phyloP scores from a whole-genome alignment of 2,113 vertebrate species.

The Corydoras maculifer region DNA sequence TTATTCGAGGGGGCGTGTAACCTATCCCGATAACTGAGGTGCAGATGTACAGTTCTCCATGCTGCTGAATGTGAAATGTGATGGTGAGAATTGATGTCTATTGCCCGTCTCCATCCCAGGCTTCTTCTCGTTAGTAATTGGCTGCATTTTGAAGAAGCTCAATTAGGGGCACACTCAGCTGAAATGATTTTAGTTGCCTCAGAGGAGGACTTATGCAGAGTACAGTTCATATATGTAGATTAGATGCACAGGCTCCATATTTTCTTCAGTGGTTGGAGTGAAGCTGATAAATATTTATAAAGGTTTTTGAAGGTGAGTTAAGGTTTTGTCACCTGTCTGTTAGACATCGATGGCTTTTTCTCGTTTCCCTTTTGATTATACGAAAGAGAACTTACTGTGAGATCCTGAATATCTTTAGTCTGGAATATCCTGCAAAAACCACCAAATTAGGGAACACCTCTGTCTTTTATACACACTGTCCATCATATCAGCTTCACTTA shows the following conservation, averaged over 20 bases:
- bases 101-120: neutral
- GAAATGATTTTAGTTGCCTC: conserved; percentile 8
- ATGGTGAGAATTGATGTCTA: neutral
- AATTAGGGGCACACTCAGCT: neutral
- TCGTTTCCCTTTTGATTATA: neutral
- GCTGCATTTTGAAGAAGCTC: neutral
- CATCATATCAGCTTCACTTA: too few relatives aligned
- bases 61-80: neutral
- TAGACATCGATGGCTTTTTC: neutral
- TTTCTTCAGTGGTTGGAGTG: conserved; percentile 19
- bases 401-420: too few relatives aligned
- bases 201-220: neutral
- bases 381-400: too few relatives aligned
- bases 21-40: too few relatives aligned
- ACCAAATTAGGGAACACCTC: too few relatives aligned
- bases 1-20: too few relatives aligned
- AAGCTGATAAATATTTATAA: conserved; percentile 28
- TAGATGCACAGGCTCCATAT: conserved; percentile 13
- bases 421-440: too few relatives aligned
- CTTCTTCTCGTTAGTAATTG: neutral
- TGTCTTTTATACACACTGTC: too few relatives aligned
- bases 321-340: neutral
- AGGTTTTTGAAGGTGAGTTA: neutral
- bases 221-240: neutral
- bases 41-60: neutral